Conservation (phyloP, 2,113 vertebrate species). For the Litocranius walleri region DNA sequence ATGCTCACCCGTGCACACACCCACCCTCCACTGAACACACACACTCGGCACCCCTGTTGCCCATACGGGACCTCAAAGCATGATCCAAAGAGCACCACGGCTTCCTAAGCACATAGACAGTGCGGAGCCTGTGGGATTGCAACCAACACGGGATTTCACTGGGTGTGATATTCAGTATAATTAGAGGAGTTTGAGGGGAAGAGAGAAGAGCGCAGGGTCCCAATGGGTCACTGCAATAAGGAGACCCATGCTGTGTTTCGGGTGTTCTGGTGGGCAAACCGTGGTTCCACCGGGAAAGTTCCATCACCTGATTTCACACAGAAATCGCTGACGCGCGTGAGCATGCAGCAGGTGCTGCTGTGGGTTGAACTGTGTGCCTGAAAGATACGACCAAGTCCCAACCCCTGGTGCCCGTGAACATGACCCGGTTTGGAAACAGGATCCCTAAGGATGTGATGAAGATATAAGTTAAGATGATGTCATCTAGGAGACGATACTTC, state of each 20-base stretch:
- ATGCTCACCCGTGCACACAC: fast-evolving
- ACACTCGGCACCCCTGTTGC: background rate
- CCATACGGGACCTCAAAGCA: fast-evolving
- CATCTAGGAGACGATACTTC: background rate
- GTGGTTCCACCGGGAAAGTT: background rate
- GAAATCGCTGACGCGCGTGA: fast-evolving
- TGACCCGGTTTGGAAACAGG: background rate
- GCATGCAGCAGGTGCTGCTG: fast-evolving
- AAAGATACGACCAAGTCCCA: fast-evolving
- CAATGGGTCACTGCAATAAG: fast-evolving
- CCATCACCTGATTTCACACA: fast-evolving
- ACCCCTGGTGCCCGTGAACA: fast-evolving
- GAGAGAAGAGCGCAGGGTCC: too few species aligned
- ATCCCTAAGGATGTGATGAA: background rate
- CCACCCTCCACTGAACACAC: fast-evolving
- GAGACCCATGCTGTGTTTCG: fast-evolving
- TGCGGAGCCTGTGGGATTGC: background rate
- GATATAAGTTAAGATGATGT: background rate
- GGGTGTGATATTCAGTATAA: fast-evolving
- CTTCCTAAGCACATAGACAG: background rate
- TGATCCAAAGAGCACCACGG: fast-evolving
- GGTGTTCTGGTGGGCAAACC: background rate
- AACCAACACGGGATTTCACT: fast-evolving
- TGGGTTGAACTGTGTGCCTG: too few species aligned
- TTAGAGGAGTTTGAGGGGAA: background rate